These are phyloP conservation scores for Callospermophilus lateralis DNA, from an alignment of 2,113 vertebrate genomes.

Conservation along the genomic window DNA sequence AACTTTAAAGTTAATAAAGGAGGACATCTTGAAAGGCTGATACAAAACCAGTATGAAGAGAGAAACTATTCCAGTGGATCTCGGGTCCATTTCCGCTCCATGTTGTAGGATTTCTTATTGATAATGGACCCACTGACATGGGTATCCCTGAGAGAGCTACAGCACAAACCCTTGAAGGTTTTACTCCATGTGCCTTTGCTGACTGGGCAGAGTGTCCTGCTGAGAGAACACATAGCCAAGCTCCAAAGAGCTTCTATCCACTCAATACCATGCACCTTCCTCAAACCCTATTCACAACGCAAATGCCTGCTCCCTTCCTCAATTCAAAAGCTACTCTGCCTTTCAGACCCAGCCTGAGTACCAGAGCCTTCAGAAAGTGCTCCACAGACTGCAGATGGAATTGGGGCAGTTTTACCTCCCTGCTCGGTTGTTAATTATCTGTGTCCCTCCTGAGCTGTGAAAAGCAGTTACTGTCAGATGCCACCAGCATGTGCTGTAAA, in stretches of 20 bases:
- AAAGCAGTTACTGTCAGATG: background rate
- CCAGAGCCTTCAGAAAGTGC: fast-evolving
- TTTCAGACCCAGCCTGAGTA: fast-evolving
- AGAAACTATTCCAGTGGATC: background rate
- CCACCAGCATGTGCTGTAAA: no score
- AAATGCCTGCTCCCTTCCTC: background rate
- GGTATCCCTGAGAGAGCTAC: fast-evolving
- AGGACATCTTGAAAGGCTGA: background rate
- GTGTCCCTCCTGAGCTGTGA: background rate
- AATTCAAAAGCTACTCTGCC: fast-evolving
- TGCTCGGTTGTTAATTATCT: no score
- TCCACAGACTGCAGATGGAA: background rate
- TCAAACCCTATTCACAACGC: fast-evolving
- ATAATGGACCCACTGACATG: fast-evolving
- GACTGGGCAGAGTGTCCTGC: fast-evolving
- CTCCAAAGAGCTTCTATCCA: background rate
- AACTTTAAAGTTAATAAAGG: background rate
- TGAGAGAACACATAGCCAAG: fast-evolving
- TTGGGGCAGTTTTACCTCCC: fast-evolving
- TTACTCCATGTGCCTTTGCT: fast-evolving
- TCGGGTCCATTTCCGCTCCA: background rate
- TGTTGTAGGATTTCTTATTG: fast-evolving
- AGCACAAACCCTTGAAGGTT: fast-evolving
- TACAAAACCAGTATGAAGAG: background rate
- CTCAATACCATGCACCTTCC: fast-evolving